phyloP scores from a whole-genome alignment of 2,113 vertebrate genomes.

The Rallus limicola region DNA sequence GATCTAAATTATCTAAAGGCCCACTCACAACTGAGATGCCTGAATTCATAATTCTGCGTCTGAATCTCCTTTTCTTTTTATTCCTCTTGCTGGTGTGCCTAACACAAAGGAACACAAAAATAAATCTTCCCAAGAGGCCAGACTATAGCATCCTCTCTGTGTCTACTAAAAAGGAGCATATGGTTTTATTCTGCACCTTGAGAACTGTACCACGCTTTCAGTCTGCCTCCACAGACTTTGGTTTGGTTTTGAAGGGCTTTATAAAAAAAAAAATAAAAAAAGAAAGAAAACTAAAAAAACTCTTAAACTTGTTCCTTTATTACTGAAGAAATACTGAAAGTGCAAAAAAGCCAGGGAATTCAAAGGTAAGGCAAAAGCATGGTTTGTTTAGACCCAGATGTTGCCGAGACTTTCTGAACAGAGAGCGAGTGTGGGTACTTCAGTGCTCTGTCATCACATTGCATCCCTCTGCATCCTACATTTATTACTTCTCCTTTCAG shows the following conservation, averaged over 20 bases:
- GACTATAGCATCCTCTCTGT: neutral
- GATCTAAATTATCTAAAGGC: neutral
- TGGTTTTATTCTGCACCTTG: neutral
- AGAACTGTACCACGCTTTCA: neutral
- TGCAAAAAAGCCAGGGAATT: neutral
- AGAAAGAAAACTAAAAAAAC: neutral
- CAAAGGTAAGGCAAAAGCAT: neutral
- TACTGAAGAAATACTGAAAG: neutral
- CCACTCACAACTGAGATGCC: neutral
- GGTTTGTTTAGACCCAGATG: neutral
- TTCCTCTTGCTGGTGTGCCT: neutral
- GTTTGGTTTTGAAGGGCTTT: neutral
- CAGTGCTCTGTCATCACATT: rapidly evolving
- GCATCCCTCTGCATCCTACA: neutral
- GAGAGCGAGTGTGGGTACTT: neutral
- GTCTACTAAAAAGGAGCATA: neutral
- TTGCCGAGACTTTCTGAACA: neutral
- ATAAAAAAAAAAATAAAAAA: neutral
- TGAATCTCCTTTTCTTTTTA: neutral
- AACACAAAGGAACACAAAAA: neutral
- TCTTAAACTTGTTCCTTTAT: neutral
- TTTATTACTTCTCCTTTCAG: neutral
- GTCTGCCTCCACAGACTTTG: neutral
- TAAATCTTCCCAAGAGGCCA: neutral
- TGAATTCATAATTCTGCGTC: neutral